Evolutionary conservation across 2,113 vertebrate genomes (phyloP).

Genomic region (Alaudala cheleensis): DNA sequence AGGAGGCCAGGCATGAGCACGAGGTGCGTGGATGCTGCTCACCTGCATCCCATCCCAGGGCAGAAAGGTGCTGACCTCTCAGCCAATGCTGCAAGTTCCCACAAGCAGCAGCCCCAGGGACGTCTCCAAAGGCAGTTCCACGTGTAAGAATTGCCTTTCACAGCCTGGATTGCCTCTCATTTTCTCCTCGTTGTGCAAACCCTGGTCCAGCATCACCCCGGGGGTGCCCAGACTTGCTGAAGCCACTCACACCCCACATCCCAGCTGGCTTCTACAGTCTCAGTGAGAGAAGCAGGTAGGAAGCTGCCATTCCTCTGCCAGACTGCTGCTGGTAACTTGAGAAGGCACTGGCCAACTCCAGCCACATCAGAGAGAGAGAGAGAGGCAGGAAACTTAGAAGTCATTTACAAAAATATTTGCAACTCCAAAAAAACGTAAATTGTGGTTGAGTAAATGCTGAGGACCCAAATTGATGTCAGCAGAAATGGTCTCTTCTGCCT

Average conservation of each 20-base stretch:
- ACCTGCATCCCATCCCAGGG: not conserved
- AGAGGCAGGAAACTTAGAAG: not conserved
- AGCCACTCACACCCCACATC: not conserved
- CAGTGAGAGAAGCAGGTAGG: not conserved
- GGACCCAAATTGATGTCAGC: not conserved
- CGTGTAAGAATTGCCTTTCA: not conserved
- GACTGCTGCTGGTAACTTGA: not conserved
- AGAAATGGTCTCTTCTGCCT: not conserved
- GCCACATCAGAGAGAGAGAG: not conserved
- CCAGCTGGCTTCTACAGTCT: not conserved
- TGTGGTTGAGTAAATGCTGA: not conserved
- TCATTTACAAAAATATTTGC: not conserved
- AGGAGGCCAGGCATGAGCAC: not conserved
- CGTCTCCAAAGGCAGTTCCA: not conserved
- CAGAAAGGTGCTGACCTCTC: not conserved
- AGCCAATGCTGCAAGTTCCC: not conserved
- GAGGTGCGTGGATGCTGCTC: not conserved
- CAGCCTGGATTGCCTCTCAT: not conserved
- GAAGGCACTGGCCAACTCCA: not conserved
- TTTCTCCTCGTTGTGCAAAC: not conserved
- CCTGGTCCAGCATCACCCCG: fast-evolving
- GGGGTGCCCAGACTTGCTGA: conserved; percentile 20
- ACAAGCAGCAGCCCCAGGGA: not conserved
- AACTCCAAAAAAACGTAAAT: not conserved
- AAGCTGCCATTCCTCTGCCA: not conserved